These are phyloP conservation scores for Sander lucioperca DNA, from an alignment of 2,113 vertebrate species.

Conservation along the genomic window DNA sequence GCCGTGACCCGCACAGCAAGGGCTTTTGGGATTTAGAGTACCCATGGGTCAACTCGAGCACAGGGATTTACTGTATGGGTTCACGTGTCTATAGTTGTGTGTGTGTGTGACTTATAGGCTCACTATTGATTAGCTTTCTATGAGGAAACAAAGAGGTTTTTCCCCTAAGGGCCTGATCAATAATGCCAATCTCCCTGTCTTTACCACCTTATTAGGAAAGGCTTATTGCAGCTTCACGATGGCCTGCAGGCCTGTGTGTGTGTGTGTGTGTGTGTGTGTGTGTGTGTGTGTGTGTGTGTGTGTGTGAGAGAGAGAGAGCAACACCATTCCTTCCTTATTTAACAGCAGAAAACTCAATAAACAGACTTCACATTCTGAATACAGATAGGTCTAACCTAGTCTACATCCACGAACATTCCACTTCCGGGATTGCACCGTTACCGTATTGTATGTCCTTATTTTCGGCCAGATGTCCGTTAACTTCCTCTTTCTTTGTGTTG, in stretches of 20 bases:
- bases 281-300: constrained; percentile 13
- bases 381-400: background rate
- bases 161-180: constrained; percentile 59
- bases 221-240: constrained; percentile 54
- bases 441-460: no score
- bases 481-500: no score
- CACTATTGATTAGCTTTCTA: constrained; percentile 52
- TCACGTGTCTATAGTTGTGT: background rate
- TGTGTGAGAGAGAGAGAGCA: background rate
- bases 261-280: constrained; percentile 20
- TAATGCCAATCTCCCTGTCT: constrained; percentile 61
- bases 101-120: constrained; percentile 39
- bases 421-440: no score
- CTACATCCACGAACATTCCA: no score
- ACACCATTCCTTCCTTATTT: constrained; percentile 42
- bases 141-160: constrained; percentile 51
- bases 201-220: constrained; percentile 65
- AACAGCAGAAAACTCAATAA: constrained; percentile 33
- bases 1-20: constrained; percentile 18
- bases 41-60: constrained; percentile 28
- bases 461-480: no score
- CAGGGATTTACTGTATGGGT: constrained; percentile 34
- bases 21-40: constrained; percentile 69
- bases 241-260: constrained; percentile 20
- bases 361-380: constrained; percentile 21